These are phyloP conservation scores for Calephelis nemesis DNA, from an alignment of 1,140 invertebrate genomes.

Conservation along the genomic window DNA sequence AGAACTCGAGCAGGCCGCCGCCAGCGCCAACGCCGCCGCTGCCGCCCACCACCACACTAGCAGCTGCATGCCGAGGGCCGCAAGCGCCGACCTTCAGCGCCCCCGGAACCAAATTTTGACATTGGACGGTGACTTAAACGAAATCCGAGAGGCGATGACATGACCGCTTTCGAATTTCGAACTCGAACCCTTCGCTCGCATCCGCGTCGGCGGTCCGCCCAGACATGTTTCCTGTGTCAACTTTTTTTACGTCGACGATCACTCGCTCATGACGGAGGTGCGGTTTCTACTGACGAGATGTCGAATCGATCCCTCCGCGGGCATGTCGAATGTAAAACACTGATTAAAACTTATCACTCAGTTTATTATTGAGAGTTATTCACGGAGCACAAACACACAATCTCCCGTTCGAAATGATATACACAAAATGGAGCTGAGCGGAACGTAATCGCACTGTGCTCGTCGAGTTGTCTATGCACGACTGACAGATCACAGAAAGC, in stretches of 20 bases:
- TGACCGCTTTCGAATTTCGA: conserved; percentile 79
- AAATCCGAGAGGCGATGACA: conserved; percentile 78
- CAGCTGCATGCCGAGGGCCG: conserved; percentile 68
- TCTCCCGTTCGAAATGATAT: conserved; percentile 72
- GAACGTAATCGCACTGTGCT: conserved; percentile 60
- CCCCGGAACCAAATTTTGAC: conserved; percentile 74
- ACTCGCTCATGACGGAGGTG: conserved; percentile 77
- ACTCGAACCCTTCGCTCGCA: conserved; percentile 76
- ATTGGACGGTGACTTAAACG: conserved; percentile 77
- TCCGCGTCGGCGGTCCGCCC: conserved; percentile 74
- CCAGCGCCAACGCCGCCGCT: conserved; percentile 67
- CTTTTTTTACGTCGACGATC: conserved; percentile 77
- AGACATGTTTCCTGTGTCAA: conserved; percentile 78
- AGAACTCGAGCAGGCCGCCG: conserved; percentile 72
- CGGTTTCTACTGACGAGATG: conserved; percentile 77
- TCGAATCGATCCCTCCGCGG: conserved; percentile 68
- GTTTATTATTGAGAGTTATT: conserved; percentile 60
- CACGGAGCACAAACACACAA: conserved; percentile 76
- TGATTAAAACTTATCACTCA: conserved; percentile 50
- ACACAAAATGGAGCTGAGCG: conserved; percentile 76
- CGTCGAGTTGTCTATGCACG: conserved; percentile 74
- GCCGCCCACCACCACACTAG: conserved; percentile 74
- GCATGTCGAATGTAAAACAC: conserved; percentile 74
- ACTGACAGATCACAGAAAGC: conserved; percentile 74
- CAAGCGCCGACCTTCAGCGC: conserved; percentile 48